phyloP scores from a whole-genome alignment of 2,797 vertebrate genomes.

The Sebastes cheni region DNA sequence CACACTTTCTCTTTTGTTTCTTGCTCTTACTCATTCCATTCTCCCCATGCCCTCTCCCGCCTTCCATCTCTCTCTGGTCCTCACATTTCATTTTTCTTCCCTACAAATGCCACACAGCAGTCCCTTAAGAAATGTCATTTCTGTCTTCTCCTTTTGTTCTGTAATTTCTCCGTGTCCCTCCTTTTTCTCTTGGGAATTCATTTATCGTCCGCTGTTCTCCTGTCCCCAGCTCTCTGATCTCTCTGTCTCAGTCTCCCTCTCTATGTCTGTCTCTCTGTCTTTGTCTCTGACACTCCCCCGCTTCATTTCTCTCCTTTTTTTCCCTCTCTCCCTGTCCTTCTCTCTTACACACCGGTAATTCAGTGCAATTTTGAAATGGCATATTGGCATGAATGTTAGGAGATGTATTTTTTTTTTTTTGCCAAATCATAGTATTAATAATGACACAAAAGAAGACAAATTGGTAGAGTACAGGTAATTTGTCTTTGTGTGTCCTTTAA shows the following conservation, averaged over 20 bases:
- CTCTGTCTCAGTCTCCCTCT: conserved; percentile 65
- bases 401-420: conserved; percentile 8
- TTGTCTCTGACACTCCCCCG: conserved; percentile 54
- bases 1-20: conserved; percentile 79
- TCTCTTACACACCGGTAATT: conserved; percentile 13
- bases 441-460: conserved; percentile 23
- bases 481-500: not conserved
- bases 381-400: conserved; percentile 11
- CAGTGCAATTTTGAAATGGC: conserved; percentile 22
- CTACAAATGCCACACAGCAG: conserved; percentile 81
- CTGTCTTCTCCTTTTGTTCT: conserved; percentile 80
- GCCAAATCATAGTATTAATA: conserved; percentile 14
- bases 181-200: conserved; percentile 73
- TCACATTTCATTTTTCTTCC: conserved; percentile 80
- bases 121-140: conserved; percentile 82
- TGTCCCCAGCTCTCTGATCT: conserved; percentile 76
- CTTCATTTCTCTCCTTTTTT: conserved; percentile 25
- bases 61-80: conserved; percentile 77
- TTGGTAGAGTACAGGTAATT: not conserved
- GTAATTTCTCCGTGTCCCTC: conserved; percentile 77
- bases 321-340: not conserved
- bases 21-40: conserved; percentile 75
- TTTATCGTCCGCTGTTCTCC: conserved; percentile 70
- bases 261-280: conserved; percentile 63
- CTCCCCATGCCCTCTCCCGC: conserved; percentile 73